A percentile compares a stretch with the other conserved stretches of the same genome.
Conservation (phyloP, 2,113 vertebrate species). For the Ploceus nigricollis region DNA sequence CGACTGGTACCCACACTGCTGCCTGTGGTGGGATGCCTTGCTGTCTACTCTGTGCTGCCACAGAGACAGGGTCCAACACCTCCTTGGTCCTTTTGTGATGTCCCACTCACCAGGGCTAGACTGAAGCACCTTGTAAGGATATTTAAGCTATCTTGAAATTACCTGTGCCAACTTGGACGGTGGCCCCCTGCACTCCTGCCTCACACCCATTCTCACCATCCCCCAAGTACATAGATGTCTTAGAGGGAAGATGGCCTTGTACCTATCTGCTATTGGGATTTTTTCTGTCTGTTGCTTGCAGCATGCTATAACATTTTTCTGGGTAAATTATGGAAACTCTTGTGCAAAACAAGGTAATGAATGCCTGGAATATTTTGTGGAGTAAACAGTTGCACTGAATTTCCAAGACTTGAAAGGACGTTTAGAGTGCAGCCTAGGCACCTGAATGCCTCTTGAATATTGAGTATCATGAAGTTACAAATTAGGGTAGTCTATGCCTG, state of each 20-base stretch:
- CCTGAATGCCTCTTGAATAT: not conserved
- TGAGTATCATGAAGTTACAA: not conserved
- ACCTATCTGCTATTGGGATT: not conserved
- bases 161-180: not conserved
- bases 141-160: not conserved
- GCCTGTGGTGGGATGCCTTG: not conserved
- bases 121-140: not conserved
- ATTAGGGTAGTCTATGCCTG: not conserved
- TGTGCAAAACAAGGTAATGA: not conserved
- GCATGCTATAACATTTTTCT: not conserved
- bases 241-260: fast-evolving
- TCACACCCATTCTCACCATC: not conserved
- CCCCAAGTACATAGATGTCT: not conserved
- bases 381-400: not conserved
- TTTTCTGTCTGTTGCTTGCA: not conserved
- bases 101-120: not conserved
- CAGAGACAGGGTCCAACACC: not conserved
- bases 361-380: not conserved
- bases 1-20: fast-evolving
- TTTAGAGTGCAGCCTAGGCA: not conserved
- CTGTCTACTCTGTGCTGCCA: not conserved
- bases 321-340: not conserved
- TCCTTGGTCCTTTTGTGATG: fast-evolving
- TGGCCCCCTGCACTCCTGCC: not conserved
- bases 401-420: not conserved